Conservation (phyloP, 2,797 vertebrate species). For the Bryconaethiops microstoma region DNA sequence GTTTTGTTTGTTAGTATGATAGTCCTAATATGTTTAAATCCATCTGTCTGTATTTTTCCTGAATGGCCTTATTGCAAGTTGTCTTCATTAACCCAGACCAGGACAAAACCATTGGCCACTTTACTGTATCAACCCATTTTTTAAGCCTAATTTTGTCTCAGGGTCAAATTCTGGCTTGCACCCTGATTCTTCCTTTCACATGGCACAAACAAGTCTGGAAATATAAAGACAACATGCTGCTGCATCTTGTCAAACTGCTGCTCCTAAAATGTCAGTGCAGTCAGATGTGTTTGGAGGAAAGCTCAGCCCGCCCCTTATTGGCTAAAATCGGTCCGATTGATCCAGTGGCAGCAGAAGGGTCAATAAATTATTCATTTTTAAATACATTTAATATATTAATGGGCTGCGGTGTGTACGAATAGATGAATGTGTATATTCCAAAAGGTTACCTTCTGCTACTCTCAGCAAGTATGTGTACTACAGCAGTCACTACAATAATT, state of each 20-base stretch:
- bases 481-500: slow-evolving; percentile 81
- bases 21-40: neutral
- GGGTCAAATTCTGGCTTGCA: neutral
- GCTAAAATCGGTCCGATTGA: too few relatives aligned
- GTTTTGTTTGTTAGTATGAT: too few relatives aligned
- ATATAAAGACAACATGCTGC: neutral
- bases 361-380: too few relatives aligned
- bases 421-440: neutral
- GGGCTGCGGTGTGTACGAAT: neutral
- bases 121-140: neutral
- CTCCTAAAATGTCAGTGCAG: neutral
- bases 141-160: neutral
- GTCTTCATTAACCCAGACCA: neutral
- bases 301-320: too few relatives aligned
- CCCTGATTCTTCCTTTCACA: neutral
- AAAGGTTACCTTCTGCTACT: neutral
- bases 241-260: neutral
- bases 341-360: too few relatives aligned
- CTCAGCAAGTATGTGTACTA: slow-evolving; percentile 58
- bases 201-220: neutral
- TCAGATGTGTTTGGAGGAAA: neutral
- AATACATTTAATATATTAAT: too few relatives aligned
- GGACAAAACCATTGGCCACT: neutral
- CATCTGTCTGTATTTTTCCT: neutral
- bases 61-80: neutral